phyloP scores from a whole-genome alignment of 2,797 vertebrate genomes.

The Clarias pachynema region DNA sequence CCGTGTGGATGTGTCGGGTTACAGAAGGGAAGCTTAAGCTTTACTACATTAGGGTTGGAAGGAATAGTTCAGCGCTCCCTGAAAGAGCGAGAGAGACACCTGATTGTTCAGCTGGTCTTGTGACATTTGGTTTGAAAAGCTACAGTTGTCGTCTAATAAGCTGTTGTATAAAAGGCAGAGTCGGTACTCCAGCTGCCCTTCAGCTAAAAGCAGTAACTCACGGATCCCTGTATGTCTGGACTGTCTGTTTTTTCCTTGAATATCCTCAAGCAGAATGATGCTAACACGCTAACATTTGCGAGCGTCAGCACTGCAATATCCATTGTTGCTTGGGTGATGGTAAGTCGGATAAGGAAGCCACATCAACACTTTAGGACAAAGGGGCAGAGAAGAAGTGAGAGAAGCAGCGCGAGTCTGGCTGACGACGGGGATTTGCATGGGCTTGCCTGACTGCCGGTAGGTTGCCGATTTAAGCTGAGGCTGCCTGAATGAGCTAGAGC shows the following conservation, averaged over 20 bases:
- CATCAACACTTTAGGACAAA: conserved; percentile 15
- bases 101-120: conserved; percentile 15
- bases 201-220: conserved; percentile 27
- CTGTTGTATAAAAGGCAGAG: conserved; percentile 39
- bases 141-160: conserved; percentile 31
- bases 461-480: conserved; percentile 20
- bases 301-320: conserved; percentile 40
- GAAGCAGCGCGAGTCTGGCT: neutral
- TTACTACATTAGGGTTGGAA: neutral
- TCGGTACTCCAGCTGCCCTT: conserved; percentile 17
- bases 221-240: neutral
- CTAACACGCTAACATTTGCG: conserved; percentile 27
- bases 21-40: neutral
- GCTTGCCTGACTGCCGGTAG: conserved; percentile 18
- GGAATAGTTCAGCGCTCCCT: neutral
- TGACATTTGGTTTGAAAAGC: conserved; percentile 39
- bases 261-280: conserved; percentile 1
- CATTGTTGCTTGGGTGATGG: conserved; percentile 19
- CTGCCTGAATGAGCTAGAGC: neutral
- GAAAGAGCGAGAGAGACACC: neutral
- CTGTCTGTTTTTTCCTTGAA: conserved; percentile 1
- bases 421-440: conserved; percentile 32
- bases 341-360: conserved; percentile 19
- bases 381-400: neutral
- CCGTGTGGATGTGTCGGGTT: neutral